phyloP scores from a whole-genome alignment of 2,888 invertebrate species.

The Tenthredo distinguenda region DNA sequence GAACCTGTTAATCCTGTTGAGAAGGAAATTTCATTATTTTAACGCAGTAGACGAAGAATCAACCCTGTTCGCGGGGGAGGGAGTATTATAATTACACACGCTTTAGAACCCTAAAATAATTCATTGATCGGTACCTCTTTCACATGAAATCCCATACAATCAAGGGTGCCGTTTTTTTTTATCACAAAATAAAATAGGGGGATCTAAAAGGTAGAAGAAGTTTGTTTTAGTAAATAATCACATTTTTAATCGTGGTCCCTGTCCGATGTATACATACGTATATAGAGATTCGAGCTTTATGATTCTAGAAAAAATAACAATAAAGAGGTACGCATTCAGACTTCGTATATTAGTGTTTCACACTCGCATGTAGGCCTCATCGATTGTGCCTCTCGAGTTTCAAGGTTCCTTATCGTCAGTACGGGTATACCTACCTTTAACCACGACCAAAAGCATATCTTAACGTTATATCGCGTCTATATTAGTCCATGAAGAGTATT shows the following conservation, averaged over 20 bases:
- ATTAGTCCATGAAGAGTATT: not conserved
- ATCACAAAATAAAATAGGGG: not conserved
- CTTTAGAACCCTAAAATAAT: conserved; percentile 2
- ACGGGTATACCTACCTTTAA: not conserved
- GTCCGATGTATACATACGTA: too few relatives aligned
- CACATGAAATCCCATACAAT: not conserved
- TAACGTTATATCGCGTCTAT: not conserved
- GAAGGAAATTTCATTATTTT: not conserved
- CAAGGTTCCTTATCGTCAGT: conserved; percentile 13
- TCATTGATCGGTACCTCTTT: not conserved
- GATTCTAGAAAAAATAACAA: not conserved
- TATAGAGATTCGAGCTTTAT: not conserved
- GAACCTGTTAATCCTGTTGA: not conserved
- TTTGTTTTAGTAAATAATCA: too few relatives aligned
- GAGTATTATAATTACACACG: not conserved
- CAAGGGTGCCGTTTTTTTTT: not conserved
- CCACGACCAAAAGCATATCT: not conserved
- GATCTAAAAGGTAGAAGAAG: not conserved
- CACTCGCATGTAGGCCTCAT: not conserved
- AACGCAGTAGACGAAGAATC: not conserved
- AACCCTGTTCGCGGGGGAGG: not conserved
- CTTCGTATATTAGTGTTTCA: not conserved
- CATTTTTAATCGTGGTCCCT: too few relatives aligned
- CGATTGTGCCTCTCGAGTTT: conserved; percentile 40
- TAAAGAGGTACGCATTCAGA: not conserved